phyloP scores from a whole-genome alignment of 2,113 vertebrate species.

The Engystomops pustulosus region DNA sequence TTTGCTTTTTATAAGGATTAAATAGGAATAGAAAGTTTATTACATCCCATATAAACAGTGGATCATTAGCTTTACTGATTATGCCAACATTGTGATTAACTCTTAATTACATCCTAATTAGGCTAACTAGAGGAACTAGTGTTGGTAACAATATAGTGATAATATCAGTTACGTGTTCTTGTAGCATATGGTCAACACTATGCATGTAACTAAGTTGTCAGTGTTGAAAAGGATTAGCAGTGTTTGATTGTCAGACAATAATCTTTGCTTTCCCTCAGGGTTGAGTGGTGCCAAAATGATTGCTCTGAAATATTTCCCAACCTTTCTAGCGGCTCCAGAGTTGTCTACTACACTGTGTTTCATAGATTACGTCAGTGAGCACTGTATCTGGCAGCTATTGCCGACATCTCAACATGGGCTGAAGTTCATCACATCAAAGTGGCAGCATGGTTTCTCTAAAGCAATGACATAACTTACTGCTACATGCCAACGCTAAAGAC shows the following conservation, averaged over 20 bases:
- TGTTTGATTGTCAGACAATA: not conserved
- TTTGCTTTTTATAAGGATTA: not conserved
- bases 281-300: not conserved
- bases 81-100: not conserved
- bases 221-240: not conserved
- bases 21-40: not conserved
- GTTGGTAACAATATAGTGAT: not conserved
- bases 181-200: not conserved
- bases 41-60: not conserved
- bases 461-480: too few species aligned
- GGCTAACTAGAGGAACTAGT: not conserved
- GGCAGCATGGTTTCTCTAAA: too few species aligned
- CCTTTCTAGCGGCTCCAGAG: too few species aligned
- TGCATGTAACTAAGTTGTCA: not conserved
- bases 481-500: too few species aligned
- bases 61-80: not conserved
- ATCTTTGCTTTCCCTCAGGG: not conserved
- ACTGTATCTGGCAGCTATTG: too few species aligned
- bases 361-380: too few species aligned
- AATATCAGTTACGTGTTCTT: not conserved
- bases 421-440: too few species aligned
- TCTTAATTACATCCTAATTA: constrained; percentile 7
- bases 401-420: too few species aligned
- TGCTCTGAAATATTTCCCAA: too few species aligned
- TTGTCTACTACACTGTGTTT: too few species aligned